Conservation (phyloP, 2,888 invertebrate species). For the Leptinotarsa rubiginosa region DNA sequence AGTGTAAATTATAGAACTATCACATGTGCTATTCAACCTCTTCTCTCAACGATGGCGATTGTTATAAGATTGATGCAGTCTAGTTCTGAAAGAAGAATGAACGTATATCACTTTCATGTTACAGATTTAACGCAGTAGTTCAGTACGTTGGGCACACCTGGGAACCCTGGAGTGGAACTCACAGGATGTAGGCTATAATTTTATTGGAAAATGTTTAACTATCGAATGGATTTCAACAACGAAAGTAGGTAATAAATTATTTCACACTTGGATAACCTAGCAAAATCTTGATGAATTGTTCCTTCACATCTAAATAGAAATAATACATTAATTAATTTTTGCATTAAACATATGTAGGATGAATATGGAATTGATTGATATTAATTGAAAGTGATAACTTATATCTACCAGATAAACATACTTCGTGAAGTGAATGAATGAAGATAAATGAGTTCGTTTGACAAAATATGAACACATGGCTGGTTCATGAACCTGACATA, state of each 20-base stretch:
- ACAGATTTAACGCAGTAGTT: slow-evolving; percentile 9
- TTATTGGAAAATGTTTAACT: slow-evolving; percentile 16
- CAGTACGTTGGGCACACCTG: slow-evolving; percentile 18
- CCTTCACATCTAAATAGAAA: not conserved
- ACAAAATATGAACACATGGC: too few relatives aligned
- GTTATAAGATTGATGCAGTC: slow-evolving; percentile 9
- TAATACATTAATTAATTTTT: not conserved
- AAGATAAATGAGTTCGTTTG: too few relatives aligned
- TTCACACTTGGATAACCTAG: not conserved
- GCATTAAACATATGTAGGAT: too few relatives aligned
- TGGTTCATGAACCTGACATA: too few relatives aligned
- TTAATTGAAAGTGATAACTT: too few relatives aligned
- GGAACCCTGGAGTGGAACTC: slow-evolving; percentile 16
- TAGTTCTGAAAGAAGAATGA: slow-evolving; percentile 4
- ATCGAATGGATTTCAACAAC: not conserved
- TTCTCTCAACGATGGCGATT: not conserved
- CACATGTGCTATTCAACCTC: slow-evolving; percentile 11
- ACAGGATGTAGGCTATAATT: slow-evolving; percentile 13
- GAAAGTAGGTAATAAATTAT: slow-evolving; percentile 6
- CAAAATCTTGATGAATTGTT: not conserved
- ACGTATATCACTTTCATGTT: slow-evolving; percentile 15
- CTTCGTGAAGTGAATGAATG: too few relatives aligned
- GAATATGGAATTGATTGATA: too few relatives aligned
- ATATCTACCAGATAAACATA: too few relatives aligned
- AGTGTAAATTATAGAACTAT: not conserved